Conservation (phyloP, 2,888 invertebrate genomes). For the Nudaria mundana region DNA sequence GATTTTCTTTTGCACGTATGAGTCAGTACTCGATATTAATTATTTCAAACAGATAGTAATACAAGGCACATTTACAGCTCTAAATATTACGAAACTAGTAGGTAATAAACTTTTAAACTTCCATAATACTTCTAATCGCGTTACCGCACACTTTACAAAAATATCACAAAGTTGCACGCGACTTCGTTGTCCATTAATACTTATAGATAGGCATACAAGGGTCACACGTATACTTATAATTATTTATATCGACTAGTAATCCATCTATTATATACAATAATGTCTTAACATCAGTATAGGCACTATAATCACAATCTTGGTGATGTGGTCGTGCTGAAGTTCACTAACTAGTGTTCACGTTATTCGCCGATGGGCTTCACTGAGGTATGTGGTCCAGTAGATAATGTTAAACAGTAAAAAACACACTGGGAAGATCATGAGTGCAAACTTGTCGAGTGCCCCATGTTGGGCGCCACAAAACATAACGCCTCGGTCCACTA, state of each 20-base stretch:
- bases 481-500: constrained; percentile 78
- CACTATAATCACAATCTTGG: constrained; percentile 41
- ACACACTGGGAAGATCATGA: constrained; percentile 82
- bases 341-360: constrained; percentile 27
- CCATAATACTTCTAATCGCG: constrained; percentile 2
- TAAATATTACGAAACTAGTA: constrained; percentile 15
- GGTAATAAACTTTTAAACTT: constrained; percentile 12
- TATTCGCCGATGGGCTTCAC: constrained; percentile 71
- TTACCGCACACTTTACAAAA: constrained; percentile 14
- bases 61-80: constrained; percentile 38
- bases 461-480: constrained; percentile 84
- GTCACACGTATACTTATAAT: constrained; percentile 31
- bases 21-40: constrained; percentile 18
- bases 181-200: constrained; percentile 15
- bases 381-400: constrained; percentile 83
- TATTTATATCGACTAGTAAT: constrained; percentile 66
- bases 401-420: constrained; percentile 80
- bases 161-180: constrained; percentile 14
- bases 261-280: constrained; percentile 64
- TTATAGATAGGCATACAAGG: constrained; percentile 19
- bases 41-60: constrained; percentile 13
- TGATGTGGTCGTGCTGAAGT: constrained; percentile 20
- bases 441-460: constrained; percentile 80
- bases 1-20: constrained; percentile 16
- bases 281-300: constrained; percentile 40